phyloP scores from a whole-genome alignment of 2,113 vertebrate genomes.

The Cyanoliseus patagonus region DNA sequence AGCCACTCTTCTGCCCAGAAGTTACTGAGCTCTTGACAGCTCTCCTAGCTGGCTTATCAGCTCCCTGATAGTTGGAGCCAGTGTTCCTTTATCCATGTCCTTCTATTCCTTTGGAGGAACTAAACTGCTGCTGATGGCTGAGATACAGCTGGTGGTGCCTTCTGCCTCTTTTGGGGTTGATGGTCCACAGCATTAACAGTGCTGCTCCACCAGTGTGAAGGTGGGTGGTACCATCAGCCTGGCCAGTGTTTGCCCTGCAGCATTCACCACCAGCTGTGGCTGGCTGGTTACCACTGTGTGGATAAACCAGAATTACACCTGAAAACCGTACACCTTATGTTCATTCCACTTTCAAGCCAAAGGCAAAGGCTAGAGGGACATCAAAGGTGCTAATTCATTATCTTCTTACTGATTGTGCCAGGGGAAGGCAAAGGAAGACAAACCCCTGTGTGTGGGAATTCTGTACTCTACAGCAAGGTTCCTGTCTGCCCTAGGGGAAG shows the following conservation, averaged over 20 bases:
- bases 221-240: not conserved
- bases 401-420: rapidly evolving
- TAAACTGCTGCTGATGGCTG: not conserved
- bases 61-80: not conserved
- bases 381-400: not conserved
- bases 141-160: not conserved
- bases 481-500: not conserved
- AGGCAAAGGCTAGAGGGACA: not conserved
- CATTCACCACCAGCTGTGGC: not conserved
- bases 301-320: not conserved
- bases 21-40: not conserved
- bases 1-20: not conserved
- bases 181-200: not conserved
- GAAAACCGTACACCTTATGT: not conserved
- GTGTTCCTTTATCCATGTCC: rapidly evolving
- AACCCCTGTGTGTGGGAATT: not conserved
- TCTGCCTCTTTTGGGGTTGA: not conserved
- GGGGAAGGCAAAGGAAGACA: not conserved
- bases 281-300: not conserved
- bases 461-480: not conserved
- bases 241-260: not conserved
- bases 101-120: not conserved
- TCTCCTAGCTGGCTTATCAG: not conserved
- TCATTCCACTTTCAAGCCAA: not conserved
- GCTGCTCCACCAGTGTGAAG: not conserved